Percentiles rank a stretch among this genome's conserved stretches.
phyloP scores from a whole-genome alignment of 2,113 vertebrate genomes.

The Ascaphus truei region DNA sequence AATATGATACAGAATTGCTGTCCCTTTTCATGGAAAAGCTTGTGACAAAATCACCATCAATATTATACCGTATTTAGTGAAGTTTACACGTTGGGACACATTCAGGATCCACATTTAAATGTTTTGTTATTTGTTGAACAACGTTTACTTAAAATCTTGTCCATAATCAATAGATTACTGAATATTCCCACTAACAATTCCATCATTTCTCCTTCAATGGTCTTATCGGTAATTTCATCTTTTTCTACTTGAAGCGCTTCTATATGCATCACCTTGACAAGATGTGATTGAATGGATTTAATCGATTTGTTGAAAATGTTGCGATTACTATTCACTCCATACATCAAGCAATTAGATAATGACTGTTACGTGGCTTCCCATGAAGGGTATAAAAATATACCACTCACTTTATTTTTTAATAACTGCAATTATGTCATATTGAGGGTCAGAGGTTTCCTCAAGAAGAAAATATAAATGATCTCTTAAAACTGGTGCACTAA shows the following conservation, averaged over 20 bases:
- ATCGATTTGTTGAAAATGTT: conserved; percentile 14
- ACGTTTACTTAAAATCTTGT: neutral
- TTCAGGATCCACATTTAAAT: neutral
- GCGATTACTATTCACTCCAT: conserved; percentile 3
- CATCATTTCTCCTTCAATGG: neutral
- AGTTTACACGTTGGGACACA: neutral
- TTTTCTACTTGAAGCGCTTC: neutral
- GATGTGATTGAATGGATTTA: conserved; percentile 19
- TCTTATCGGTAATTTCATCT: neutral
- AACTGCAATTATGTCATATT: conserved; percentile 12
- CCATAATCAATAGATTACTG: conserved; percentile 8
- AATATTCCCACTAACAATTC: conserved; percentile 6
- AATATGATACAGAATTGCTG: no score
- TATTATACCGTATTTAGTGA: neutral
- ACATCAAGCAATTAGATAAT: conserved; percentile 22
- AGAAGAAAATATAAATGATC: conserved; percentile 21
- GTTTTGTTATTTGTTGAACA: neutral
- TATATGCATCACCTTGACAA: neutral
- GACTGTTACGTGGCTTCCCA: conserved; percentile 18
- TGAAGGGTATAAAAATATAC: neutral
- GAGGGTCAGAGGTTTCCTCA: conserved; percentile 18
- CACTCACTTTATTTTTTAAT: conserved; percentile 14
- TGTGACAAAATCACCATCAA: neutral
- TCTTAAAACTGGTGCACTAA: no score
- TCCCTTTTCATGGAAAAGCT: neutral